These are phyloP conservation scores for Dissostichus mawsoni DNA, from an alignment of 2,113 vertebrate genomes.

Conservation along the genomic window DNA sequence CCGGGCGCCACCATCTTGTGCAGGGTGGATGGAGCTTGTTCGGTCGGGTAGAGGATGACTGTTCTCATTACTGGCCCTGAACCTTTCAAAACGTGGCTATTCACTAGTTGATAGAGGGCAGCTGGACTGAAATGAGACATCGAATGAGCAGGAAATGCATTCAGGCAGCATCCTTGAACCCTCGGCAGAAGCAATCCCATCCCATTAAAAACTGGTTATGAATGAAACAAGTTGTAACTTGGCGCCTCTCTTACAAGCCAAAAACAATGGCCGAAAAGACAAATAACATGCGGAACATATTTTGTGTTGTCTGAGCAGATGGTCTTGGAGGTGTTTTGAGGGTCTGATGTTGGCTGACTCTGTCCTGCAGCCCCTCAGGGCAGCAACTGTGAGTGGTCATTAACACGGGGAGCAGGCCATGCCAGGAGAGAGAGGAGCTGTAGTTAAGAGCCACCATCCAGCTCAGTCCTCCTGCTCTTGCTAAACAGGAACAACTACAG, in stretches of 20 bases:
- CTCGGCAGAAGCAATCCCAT: slow-evolving; percentile 10
- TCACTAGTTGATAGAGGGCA: slow-evolving; percentile 38
- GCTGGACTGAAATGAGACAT: slow-evolving; percentile 55
- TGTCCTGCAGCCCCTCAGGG: slow-evolving; percentile 57
- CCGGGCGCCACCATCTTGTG: slow-evolving; percentile 76
- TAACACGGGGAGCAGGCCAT: slow-evolving; percentile 62
- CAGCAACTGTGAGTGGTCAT: slow-evolving; percentile 70
- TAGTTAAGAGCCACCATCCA: slow-evolving; percentile 72
- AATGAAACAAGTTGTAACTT: slow-evolving; percentile 49
- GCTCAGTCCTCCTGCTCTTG: slow-evolving; percentile 55
- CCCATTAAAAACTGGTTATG: slow-evolving; percentile 32
- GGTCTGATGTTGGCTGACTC: slow-evolving; percentile 66
- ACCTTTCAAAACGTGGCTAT: slow-evolving; percentile 46
- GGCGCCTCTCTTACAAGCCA: slow-evolving; percentile 13
- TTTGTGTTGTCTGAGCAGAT: slow-evolving; percentile 59
- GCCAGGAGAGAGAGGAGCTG: slow-evolving; percentile 62
- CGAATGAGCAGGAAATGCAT: slow-evolving; percentile 21
- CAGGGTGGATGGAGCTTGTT: slow-evolving; percentile 66
- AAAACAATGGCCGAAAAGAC: slow-evolving; percentile 53
- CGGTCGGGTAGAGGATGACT: slow-evolving; percentile 53
- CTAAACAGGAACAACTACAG: slow-evolving; percentile 57
- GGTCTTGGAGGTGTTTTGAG: slow-evolving; percentile 59
- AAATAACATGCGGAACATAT: slow-evolving; percentile 46
- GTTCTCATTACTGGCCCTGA: slow-evolving; percentile 61
- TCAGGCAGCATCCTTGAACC: slow-evolving; percentile 15